Evolutionary conservation across 2,797 vertebrate species (phyloP).

Genomic region (Fratercula arctica): DNA sequence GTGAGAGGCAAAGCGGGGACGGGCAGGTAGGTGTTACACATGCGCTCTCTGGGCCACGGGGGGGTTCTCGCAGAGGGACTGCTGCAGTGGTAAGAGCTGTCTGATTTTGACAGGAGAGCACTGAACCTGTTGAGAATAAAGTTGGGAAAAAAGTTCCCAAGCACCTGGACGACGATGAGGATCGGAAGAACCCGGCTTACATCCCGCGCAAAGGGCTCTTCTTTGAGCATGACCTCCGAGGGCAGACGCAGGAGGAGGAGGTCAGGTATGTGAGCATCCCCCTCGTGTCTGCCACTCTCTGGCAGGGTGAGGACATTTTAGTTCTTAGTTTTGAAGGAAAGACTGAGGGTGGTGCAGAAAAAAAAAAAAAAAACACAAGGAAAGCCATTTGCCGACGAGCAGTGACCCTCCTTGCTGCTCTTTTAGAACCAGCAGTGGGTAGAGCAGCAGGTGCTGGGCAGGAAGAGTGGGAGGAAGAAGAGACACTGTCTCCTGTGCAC

Average conservation of each 20-base stretch:
- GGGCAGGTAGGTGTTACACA: slow-evolving; percentile 86
- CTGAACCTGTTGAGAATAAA: slow-evolving; percentile 91
- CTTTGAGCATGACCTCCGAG: slow-evolving; percentile 96
- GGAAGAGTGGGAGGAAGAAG: background rate
- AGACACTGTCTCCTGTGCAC: background rate
- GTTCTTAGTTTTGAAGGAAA: background rate
- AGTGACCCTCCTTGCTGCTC: background rate
- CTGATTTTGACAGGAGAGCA: slow-evolving; percentile 87
- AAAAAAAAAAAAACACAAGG: background rate
- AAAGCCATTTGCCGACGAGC: background rate
- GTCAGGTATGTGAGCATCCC: slow-evolving; percentile 75
- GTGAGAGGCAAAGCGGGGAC: slow-evolving; percentile 95
- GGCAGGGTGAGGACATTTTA: background rate
- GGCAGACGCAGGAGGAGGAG: slow-evolving; percentile 94
- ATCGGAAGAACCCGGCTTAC: slow-evolving; percentile 95
- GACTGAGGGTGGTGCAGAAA: background rate
- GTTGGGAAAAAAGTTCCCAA: slow-evolving; percentile 83
- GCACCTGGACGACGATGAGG: slow-evolving; percentile 94
- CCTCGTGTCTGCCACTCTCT: background rate
- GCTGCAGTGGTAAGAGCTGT: slow-evolving; percentile 63
- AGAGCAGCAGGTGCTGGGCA: background rate
- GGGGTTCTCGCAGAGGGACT: background rate
- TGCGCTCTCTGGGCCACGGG: rapidly evolving
- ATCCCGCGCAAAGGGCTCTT: slow-evolving; percentile 96
- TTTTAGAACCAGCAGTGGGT: background rate